phyloP scores from a whole-genome alignment of 1,140 invertebrate species.

The Sarcophaga peregrina region DNA sequence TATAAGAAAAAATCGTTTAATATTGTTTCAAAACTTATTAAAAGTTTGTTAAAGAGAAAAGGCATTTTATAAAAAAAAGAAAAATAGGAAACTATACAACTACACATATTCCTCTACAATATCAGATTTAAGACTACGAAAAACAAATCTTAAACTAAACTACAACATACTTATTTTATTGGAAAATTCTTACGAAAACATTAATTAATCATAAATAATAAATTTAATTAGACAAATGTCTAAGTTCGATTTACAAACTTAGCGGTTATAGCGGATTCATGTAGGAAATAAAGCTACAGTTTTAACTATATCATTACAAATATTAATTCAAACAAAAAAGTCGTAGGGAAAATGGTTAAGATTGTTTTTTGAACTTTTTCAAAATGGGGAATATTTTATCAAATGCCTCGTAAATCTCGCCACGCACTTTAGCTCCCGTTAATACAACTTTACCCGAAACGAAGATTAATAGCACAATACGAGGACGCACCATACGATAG shows the following conservation, averaged over 20 bases:
- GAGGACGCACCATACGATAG: constrained; percentile 99
- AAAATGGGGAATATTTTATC: constrained; percentile 99
- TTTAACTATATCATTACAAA: not conserved
- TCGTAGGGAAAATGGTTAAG: constrained; percentile 48
- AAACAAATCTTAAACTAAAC: not conserved
- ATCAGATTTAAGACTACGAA: no score
- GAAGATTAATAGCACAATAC: constrained; percentile 98
- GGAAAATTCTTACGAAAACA: not conserved
- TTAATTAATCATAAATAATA: constrained; percentile 5
- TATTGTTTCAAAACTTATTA: not conserved
- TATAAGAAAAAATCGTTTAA: not conserved
- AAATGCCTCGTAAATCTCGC: constrained; percentile 99
- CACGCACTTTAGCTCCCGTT: constrained; percentile 96
- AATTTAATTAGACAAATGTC: not conserved
- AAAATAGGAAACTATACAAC: not conserved
- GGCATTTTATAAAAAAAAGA: not conserved
- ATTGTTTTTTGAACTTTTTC: constrained; percentile 98
- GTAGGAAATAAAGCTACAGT: not conserved
- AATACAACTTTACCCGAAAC: constrained; percentile 98
- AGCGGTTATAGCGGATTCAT: not conserved
- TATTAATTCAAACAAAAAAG: not conserved
- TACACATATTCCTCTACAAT: not conserved
- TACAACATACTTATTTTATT: not conserved
- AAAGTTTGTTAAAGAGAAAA: not conserved
- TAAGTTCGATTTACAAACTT: no score